A percentile compares a stretch with the other conserved stretches of the same genome.
phyloP scores from a whole-genome alignment of 2,113 vertebrate genomes.

The Diadophis punctatus region DNA sequence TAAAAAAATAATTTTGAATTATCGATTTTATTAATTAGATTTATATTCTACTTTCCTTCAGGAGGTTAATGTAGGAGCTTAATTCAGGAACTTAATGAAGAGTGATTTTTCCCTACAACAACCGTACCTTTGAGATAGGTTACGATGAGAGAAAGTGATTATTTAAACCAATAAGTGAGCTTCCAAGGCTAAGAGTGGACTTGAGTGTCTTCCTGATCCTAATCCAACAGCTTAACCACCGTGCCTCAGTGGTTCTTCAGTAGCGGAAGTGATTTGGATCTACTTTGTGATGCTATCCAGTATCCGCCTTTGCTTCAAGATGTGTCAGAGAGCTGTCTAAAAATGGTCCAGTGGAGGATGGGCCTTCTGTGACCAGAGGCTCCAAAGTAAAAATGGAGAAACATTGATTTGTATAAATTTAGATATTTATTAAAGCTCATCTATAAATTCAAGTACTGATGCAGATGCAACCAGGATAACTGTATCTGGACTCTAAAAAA shows the following conservation, averaged over 20 bases:
- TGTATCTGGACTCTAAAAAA: not conserved
- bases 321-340: not conserved
- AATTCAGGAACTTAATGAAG: not conserved
- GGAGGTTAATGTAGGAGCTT: not conserved
- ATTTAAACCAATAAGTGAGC: not conserved
- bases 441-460: not conserved
- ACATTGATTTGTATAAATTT: not conserved
- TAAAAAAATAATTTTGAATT: not conserved
- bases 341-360: not conserved
- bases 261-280: not conserved
- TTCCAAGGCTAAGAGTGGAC: not conserved
- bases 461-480: not conserved
- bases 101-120: not conserved
- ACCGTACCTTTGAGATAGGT: not conserved
- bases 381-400: not conserved
- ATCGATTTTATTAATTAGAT: not conserved
- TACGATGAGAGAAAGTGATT: not conserved
- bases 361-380: not conserved
- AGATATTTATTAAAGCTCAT: not conserved
- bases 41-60: not conserved
- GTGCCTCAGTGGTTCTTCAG: not conserved
- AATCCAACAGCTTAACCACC: not conserved
- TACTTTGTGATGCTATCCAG: not conserved
- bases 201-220: not conserved
- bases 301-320: not conserved